Evolutionary conservation across 2,888 invertebrate species (phyloP).

Genomic region (Oligia latruncula): DNA sequence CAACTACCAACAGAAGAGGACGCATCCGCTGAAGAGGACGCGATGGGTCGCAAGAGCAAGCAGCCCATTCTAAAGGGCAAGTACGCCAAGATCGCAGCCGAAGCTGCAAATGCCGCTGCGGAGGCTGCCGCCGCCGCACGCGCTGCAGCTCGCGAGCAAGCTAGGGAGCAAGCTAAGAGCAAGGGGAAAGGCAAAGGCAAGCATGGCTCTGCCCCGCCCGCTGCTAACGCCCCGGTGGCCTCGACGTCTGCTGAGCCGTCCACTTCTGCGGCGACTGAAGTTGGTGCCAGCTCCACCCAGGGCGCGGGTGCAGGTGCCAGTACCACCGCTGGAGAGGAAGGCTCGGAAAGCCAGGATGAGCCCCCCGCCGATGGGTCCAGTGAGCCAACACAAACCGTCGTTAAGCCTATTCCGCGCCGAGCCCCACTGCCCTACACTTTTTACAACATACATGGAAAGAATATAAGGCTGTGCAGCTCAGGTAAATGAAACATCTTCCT

Average conservation of each 20-base stretch:
- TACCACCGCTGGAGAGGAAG: slow-evolving; percentile 16
- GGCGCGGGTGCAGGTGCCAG: slow-evolving; percentile 10
- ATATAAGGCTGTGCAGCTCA: slow-evolving; percentile 92
- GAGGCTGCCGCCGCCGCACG: slow-evolving; percentile 22
- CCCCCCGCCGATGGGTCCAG: slow-evolving; percentile 27
- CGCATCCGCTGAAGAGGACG: slow-evolving; percentile 31
- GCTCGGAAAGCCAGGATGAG: slow-evolving; percentile 19
- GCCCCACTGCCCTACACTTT: slow-evolving; percentile 91
- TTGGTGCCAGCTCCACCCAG: slow-evolving; percentile 1
- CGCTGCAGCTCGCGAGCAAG: slow-evolving; percentile 36
- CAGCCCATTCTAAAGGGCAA: slow-evolving; percentile 38
- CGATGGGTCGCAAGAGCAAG: slow-evolving; percentile 44
- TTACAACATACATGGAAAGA: slow-evolving; percentile 95
- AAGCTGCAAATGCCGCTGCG: slow-evolving; percentile 23
- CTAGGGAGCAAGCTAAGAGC: neutral
- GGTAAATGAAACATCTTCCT: slow-evolving; percentile 65
- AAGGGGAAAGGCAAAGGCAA: slow-evolving; percentile 52
- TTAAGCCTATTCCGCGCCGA: slow-evolving; percentile 75
- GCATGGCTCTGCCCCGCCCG: slow-evolving; percentile 19
- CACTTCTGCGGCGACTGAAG: neutral
- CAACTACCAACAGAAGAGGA: slow-evolving; percentile 39
- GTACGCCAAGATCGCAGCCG: slow-evolving; percentile 46
- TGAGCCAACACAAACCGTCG: slow-evolving; percentile 37
- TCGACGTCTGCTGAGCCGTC: slow-evolving; percentile 30
- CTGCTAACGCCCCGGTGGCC: slow-evolving; percentile 11